A percentile compares a stretch with the other conserved stretches of the same genome.
Conservation (phyloP, 2,113 vertebrate species). For the Passer montanus region DNA sequence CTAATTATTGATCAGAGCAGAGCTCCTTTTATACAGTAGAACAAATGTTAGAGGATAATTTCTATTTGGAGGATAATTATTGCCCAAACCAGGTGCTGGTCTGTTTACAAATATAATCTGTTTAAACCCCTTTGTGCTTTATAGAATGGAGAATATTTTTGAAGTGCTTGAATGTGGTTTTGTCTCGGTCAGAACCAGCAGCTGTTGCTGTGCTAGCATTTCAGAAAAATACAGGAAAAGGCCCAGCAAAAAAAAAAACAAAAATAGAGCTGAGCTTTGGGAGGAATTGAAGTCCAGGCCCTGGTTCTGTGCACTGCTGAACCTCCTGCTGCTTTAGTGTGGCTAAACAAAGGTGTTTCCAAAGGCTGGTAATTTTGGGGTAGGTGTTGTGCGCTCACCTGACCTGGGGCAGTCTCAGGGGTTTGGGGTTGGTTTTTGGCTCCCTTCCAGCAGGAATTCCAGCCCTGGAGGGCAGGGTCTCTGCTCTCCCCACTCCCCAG, state of each 20-base stretch:
- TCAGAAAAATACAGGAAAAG: not conserved
- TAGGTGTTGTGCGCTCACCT: accelerated
- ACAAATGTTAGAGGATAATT: not conserved
- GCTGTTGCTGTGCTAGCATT: not conserved
- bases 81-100: not conserved
- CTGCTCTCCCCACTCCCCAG: accelerated
- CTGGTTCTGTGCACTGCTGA: accelerated
- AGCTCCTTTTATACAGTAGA: not conserved
- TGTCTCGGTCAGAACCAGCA: not conserved
- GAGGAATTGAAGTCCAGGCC: accelerated
- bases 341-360: accelerated
- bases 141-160: not conserved
- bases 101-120: not conserved
- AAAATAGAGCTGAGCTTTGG: not conserved
- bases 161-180: not conserved
- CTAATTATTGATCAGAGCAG: constrained; percentile 3
- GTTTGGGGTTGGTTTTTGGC: accelerated
- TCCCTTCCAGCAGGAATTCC: accelerated
- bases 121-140: not conserved
- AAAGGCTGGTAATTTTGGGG: accelerated
- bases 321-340: accelerated
- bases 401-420: no score
- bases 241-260: not conserved
- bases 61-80: not conserved
- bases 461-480: no score